Conservation (phyloP, 2,888 invertebrate species). For the Leptarthrus brevirostris region DNA sequence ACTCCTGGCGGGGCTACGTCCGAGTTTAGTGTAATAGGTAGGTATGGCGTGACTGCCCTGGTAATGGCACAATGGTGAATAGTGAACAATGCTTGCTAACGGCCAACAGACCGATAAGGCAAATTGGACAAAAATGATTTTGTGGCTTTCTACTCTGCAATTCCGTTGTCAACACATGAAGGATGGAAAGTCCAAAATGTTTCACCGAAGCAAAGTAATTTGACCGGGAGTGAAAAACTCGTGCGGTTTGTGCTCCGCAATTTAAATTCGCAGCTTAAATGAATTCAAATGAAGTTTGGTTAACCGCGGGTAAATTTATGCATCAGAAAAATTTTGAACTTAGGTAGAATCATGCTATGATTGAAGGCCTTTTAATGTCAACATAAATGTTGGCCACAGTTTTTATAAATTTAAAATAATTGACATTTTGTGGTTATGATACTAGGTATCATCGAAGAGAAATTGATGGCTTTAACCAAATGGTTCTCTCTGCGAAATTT, state of each 20-base stretch:
- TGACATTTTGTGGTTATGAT: constrained; percentile 15
- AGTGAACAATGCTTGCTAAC: not conserved
- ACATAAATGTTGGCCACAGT: constrained; percentile 5
- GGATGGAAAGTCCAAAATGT: constrained; percentile 15
- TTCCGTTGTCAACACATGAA: constrained; percentile 15
- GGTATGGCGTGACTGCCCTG: constrained; percentile 23
- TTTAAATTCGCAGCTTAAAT: constrained; percentile 34
- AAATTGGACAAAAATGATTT: constrained; percentile 43
- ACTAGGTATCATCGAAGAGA: too few species aligned
- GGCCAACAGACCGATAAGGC: not conserved
- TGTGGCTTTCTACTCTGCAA: constrained; percentile 36
- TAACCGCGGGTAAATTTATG: constrained; percentile 40
- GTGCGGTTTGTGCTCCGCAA: constrained; percentile 32
- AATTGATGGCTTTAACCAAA: too few species aligned
- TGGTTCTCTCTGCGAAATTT: too few species aligned
- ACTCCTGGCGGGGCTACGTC: constrained; percentile 23
- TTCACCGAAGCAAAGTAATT: constrained; percentile 12
- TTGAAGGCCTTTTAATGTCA: constrained; percentile 8
- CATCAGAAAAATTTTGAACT: not conserved
- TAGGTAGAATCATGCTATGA: constrained; percentile 7
- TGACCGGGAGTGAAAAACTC: constrained; percentile 39
- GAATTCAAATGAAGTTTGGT: constrained; percentile 43
- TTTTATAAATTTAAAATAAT: constrained; percentile 29
- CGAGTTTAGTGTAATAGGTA: not conserved
- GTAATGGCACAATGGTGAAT: not conserved